Base-by-base conservation (phyloP, 2,888 invertebrate species). In the Epirrita christyi region DNA sequence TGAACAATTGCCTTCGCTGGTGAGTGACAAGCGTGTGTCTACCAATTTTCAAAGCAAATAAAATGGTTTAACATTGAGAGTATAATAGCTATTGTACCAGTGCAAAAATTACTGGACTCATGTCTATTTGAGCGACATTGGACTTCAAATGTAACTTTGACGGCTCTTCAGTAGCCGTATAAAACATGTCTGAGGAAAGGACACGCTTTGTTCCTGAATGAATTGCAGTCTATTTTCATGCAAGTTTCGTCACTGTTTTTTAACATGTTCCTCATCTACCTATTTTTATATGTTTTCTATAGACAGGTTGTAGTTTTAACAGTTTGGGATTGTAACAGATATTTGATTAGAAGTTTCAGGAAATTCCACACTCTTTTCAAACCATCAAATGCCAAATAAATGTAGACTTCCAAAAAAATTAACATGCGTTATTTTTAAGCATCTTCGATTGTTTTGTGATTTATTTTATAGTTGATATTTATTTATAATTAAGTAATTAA, bases 1-100 rank as follows among this genome's bases (percentile, higher is more conserved):
- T 59, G 15, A 76, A 80, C 76, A 76, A 80, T 75, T 70, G 73
- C 67, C 62, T 63, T 57, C 40, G 46, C 59, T 28, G 15, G 14
- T 86, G 84, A 87, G 63, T 82, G 88, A 82, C 87, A 87, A 58
- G 70, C 86, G 77, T 87, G 66, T 59, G 55, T 68, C 60, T 66
- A 59, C 46, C 70, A 66, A 83, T 81, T 85, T 74, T 63, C 57
- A 67, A 67, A 72, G 61, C 63, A 70, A 73, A 68, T 69, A 62
- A 65, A 71, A 72, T 74, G 67, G 65, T 68, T 67, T 64, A 66
- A 70, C 70, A 75, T 71, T 73, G 66, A 47, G 47, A 42, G 55
- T 47, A 75, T 70, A 76, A 74, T 73, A 59, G 62, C 67, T 61
- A 72, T 81, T 80, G 76, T 82, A n/a, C 14, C 50, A 67, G 63